Conservation (phyloP, 2,797 vertebrate genomes). For the Anas flavirostris region DNA sequence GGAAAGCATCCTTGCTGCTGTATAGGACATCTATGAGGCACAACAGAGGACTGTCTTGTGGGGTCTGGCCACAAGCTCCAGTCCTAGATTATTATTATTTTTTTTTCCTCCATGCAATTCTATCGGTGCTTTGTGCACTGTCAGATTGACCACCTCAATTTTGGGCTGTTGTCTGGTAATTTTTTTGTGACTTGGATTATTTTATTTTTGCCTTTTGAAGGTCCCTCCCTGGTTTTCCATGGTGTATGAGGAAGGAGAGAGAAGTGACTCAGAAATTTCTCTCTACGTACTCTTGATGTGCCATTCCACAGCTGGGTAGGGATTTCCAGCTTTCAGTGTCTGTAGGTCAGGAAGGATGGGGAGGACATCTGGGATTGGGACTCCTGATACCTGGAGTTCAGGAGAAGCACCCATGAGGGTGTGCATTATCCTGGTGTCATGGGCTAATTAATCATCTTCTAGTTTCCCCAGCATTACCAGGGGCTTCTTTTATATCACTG, state of each 20-base stretch:
- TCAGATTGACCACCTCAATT: not conserved
- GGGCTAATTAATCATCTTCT: not conserved
- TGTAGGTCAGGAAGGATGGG: not conserved
- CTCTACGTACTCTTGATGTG: not conserved
- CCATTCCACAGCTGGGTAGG: not conserved
- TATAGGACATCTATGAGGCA: not conserved
- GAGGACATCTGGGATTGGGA: not conserved
- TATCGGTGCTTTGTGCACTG: not conserved
- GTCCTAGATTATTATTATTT: not conserved
- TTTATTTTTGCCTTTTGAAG: not conserved
- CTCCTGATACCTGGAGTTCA: not conserved
- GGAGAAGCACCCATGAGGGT: not conserved
- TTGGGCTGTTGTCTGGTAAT: fast-evolving
- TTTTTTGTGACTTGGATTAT: not conserved
- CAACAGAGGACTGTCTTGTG: not conserved
- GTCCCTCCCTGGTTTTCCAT: not conserved
- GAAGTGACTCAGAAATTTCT: not conserved
- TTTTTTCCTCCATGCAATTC: fast-evolving
- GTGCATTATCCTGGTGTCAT: not conserved
- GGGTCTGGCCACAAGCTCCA: not conserved
- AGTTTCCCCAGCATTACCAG: not conserved
- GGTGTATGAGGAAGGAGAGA: not conserved
- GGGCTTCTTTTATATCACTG: not conserved
- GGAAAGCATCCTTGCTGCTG: not conserved
- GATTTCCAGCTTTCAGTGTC: not conserved